Evolutionary conservation across 1,140 invertebrate species (phyloP).

Genomic region (Neodiprion pinetum): DNA sequence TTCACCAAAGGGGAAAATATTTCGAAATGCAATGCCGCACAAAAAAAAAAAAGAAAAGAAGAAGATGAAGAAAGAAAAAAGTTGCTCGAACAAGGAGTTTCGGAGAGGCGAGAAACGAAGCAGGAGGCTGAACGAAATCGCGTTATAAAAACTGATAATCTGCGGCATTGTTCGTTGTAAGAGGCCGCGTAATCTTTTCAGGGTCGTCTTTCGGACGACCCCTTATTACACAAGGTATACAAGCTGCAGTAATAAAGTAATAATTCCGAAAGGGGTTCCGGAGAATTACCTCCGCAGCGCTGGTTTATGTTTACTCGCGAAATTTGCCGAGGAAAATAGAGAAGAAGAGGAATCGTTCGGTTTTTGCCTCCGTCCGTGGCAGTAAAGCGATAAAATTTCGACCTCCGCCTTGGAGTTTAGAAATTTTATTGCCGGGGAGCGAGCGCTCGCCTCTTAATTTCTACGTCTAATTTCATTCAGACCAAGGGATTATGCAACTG

Average conservation of each 20-base stretch:
- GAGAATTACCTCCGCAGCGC: no score
- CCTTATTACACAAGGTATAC: no score
- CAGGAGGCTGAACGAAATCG: constrained; percentile 2
- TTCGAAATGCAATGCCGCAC: background rate
- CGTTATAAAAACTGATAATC: constrained; percentile 11
- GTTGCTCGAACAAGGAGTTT: constrained; percentile 18
- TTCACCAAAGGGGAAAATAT: background rate
- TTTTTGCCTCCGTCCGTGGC: no score
- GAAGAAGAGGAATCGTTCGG: no score
- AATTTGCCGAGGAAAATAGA: no score
- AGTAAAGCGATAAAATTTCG: no score
- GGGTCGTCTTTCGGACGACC: background rate
- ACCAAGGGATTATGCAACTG: background rate
- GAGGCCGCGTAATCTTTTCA: constrained; percentile 1
- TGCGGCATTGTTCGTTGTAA: constrained; percentile 18
- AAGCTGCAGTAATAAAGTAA: background rate
- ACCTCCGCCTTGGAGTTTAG: no score
- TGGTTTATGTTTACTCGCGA: no score
- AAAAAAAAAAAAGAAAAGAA: constrained; percentile 17
- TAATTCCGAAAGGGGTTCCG: background rate
- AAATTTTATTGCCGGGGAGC: no score
- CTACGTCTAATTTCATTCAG: no score
- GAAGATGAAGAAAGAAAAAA: constrained; percentile 28
- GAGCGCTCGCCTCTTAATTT: no score
- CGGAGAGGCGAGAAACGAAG: constrained; percentile 4